Evolutionary conservation across 2,888 invertebrate species (phyloP).

Genomic region (Rutpela maculata): DNA sequence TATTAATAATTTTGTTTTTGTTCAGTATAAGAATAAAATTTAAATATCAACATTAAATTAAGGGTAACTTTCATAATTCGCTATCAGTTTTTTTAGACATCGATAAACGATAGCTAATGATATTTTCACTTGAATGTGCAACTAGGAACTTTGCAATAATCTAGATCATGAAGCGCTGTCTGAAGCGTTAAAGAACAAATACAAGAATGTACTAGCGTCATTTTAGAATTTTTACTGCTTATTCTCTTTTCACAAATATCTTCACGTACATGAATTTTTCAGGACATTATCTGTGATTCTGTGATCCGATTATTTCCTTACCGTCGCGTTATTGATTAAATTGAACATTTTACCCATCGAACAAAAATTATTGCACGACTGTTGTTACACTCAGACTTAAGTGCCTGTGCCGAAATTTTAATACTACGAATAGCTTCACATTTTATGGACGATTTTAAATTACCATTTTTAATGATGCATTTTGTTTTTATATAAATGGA

Average conservation of each 20-base stretch:
- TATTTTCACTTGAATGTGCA: too few relatives aligned
- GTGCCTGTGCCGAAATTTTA: conserved; percentile 25
- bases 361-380: conserved; percentile 23
- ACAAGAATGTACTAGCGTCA: neutral
- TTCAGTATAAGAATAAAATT: too few relatives aligned
- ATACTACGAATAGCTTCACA: conserved; percentile 1
- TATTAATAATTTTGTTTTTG: too few relatives aligned
- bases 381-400: conserved; percentile 27
- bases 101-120: too few relatives aligned
- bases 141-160: neutral
- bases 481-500: neutral
- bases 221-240: neutral
- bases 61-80: too few relatives aligned
- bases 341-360: conserved; percentile 9
- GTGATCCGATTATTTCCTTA: conserved; percentile 36
- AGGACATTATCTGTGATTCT: conserved; percentile 47
- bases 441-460: conserved; percentile 23
- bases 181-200: neutral
- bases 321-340: conserved; percentile 19
- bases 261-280: conserved; percentile 51
- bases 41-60: too few relatives aligned
- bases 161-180: neutral
- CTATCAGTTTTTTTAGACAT: too few relatives aligned
- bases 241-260: conserved; percentile 35
- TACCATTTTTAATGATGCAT: conserved; percentile 3